Evolutionary conservation across 2,888 invertebrate species (phyloP).

Genomic region (Dasypolia templi): DNA sequence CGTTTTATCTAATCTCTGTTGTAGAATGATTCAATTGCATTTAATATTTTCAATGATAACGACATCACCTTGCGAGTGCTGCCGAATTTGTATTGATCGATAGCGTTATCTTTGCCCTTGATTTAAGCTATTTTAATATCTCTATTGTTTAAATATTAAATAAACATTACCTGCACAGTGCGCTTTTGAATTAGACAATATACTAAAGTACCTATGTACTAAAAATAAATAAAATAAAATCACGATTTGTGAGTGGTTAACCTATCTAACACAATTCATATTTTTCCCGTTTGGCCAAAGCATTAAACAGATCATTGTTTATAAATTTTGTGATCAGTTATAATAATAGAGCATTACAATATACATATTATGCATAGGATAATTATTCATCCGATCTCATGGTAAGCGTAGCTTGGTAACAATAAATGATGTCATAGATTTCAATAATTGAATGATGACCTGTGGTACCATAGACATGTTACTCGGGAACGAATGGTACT

Average conservation of each 20-base stretch:
- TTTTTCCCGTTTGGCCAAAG: slow-evolving; percentile 48
- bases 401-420: slow-evolving; percentile 34
- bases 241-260: background rate
- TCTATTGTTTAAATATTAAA: slow-evolving; percentile 51
- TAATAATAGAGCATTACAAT: slow-evolving; percentile 11
- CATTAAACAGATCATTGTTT: slow-evolving; percentile 28
- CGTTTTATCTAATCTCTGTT: slow-evolving; percentile 70
- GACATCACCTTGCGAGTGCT: slow-evolving; percentile 63
- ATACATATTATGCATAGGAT: slow-evolving; percentile 32
- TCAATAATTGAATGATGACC: slow-evolving; percentile 58
- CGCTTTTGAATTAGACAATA: slow-evolving; percentile 20
- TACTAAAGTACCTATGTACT: background rate
- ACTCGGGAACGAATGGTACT: slow-evolving; percentile 36
- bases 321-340: slow-evolving; percentile 32
- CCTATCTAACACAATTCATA: slow-evolving; percentile 16
- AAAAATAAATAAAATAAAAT: background rate
- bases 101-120: slow-evolving; percentile 75
- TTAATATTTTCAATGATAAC: slow-evolving; percentile 57
- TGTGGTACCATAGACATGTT: slow-evolving; percentile 38
- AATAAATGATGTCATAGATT: slow-evolving; percentile 60
- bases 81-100: slow-evolving; percentile 66
- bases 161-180: background rate
- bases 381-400: slow-evolving; percentile 43
- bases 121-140: slow-evolving; percentile 61
- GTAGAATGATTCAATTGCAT: slow-evolving; percentile 59